phyloP scores from a whole-genome alignment of 1,140 invertebrate species.

The Drosophila jambulina region DNA sequence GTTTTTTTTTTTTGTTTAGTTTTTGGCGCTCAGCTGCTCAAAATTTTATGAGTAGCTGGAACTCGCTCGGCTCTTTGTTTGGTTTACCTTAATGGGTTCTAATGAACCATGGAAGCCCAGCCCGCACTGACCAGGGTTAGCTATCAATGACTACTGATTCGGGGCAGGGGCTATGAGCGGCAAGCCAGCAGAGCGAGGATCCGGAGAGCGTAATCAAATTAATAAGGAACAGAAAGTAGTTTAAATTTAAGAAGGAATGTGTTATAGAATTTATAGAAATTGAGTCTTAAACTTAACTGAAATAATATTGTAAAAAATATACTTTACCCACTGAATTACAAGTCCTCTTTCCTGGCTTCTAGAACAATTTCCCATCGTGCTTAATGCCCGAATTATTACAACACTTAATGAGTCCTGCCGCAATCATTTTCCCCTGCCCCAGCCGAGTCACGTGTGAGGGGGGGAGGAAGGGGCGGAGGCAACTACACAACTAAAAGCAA shows the following conservation, averaged over 20 bases:
- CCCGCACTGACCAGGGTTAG: slow-evolving; percentile 8
- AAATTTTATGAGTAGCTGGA: slow-evolving; percentile 82
- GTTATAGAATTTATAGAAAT: neutral
- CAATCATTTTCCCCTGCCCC: slow-evolving; percentile 35
- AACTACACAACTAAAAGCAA: slow-evolving; percentile 68
- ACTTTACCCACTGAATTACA: neutral
- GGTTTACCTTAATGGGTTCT: slow-evolving; percentile 65
- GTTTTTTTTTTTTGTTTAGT: neutral
- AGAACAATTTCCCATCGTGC: neutral
- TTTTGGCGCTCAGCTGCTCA: slow-evolving; percentile 76
- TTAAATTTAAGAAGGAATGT: neutral
- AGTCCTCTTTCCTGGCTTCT: neutral
- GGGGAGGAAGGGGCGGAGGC: neutral
- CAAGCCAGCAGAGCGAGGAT: slow-evolving; percentile 20
- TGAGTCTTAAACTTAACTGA: neutral
- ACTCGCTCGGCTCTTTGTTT: slow-evolving; percentile 56
- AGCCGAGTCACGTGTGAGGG: slow-evolving; percentile 52
- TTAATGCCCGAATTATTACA: slow-evolving; percentile 22
- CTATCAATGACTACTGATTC: slow-evolving; percentile 36
- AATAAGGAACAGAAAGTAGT: neutral
- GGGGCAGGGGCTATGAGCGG: neutral
- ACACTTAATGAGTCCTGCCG: slow-evolving; percentile 55
- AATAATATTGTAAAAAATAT: neutral
- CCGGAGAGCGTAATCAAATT: neutral
- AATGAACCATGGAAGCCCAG: slow-evolving; percentile 68